Evolutionary conservation across 2,797 vertebrate genomes (phyloP), one percentile per base, ranked within the genome.

Genomic region (Alfaro cultratus): DNA sequence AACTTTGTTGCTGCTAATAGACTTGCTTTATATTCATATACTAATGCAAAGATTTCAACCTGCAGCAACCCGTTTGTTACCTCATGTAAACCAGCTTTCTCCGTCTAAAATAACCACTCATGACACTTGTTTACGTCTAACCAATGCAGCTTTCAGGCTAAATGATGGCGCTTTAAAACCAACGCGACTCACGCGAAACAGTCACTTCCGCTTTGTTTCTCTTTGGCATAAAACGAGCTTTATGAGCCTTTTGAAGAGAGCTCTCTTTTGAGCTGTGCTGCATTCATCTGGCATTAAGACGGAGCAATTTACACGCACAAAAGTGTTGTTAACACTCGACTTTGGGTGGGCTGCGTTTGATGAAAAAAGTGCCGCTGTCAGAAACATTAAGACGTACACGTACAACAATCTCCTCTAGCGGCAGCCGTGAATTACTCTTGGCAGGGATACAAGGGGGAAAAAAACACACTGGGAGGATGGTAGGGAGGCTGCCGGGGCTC

Each of bases 211-310:
- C 76, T 85, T 84, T 57, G n/a, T 57, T 82, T 77, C 68, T 75
- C 83, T 86, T 88, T 79, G 78, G 70, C 81, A 86, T 86, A 39
- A 16, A 86, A 70, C 49, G 45, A 47, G 73, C 74, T 85, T 85
- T 77, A 46, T 74, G 78, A 45, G 49, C 41, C 81, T 46, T 87
- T 85, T 80, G 72, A 89, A 83, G 83, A 85, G 74, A 78, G 76
- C 57, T 21, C 39, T 75, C n/a, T 77, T 89, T 78, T 64, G 77
- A 87, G 77, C 81, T 47, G 57, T 2, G 0, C 80, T 9, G 1
- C 80, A 81, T 87, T 87, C 81, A 82, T 88, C 74, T 85, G 79
- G 77, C 84, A 82, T 85, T 88, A 81, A 88, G 88, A 88, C 71
- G 11, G 81, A 83, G 70, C 70, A 23, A 86, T 91, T 83, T 82